Conservation (phyloP, 2,888 invertebrate genomes). For the Cerastis rubricosa region DNA sequence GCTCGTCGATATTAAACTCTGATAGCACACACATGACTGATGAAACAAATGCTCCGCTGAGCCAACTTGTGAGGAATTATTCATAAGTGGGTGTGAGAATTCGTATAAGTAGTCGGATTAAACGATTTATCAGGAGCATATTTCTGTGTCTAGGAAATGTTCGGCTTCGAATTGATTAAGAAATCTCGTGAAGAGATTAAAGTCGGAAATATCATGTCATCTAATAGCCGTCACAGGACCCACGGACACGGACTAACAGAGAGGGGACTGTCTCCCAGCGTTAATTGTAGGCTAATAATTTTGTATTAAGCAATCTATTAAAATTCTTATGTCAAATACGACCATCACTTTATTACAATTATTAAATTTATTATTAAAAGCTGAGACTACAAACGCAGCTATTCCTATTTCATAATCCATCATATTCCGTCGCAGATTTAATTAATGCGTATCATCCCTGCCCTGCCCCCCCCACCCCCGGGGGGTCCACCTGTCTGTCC, state of each 20-base stretch:
- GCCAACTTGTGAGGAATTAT: constrained; percentile 53
- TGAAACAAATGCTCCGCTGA: constrained; percentile 53
- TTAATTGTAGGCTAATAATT: not conserved
- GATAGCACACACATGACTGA: constrained; percentile 58
- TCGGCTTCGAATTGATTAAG: not conserved
- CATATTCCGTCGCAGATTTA: constrained; percentile 59
- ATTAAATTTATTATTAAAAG: constrained; percentile 42
- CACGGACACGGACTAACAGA: not conserved
- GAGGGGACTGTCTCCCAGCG: not conserved
- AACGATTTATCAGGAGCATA: constrained; percentile 18
- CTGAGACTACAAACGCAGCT: constrained; percentile 39
- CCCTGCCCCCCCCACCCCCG: not conserved
- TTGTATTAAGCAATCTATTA: not conserved
- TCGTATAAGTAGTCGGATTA: constrained; percentile 12
- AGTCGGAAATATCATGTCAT: not conserved
- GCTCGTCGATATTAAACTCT: constrained; percentile 61
- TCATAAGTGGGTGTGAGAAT: constrained; percentile 48
- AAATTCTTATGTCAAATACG: not conserved
- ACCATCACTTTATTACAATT: constrained; percentile 10
- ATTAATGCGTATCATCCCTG: constrained; percentile 54
- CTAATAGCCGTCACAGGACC: not conserved
- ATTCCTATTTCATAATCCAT: constrained; percentile 52
- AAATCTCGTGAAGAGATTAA: not conserved
- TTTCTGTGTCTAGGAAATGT: constrained; percentile 12
- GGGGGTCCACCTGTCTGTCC: constrained; percentile 47